Evolutionary conservation across 2,888 invertebrate species (phyloP), one percentile per base, ranked within the genome.

Genomic region (Acronicta psi): DNA sequence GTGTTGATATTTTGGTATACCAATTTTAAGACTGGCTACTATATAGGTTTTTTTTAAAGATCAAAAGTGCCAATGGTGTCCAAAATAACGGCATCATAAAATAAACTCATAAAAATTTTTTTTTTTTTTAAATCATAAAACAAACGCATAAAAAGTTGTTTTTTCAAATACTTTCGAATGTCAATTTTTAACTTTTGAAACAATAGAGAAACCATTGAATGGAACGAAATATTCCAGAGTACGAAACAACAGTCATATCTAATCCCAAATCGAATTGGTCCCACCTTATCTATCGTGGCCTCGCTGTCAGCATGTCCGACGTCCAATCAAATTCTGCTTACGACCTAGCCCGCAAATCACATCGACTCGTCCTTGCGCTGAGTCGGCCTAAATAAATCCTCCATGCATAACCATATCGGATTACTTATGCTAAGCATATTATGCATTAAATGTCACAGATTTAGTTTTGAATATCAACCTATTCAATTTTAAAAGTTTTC

Each of bases 321-420:
- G 46, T 63, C 59, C 67, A 76, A 75, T 76, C 77, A 75, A 75
- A 75, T 73, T 66, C 53, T 64, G 73, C 77, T 76, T 73, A 73
- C 73, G 40, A 41, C 17, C 56, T 53, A 42, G 44, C 52, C 50
- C 58, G 56, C 71, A 75, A 73, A 75, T 75, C 65, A 75, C 62
- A 64, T 68, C 36, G 59, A 29, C 14, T 38, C 42, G 58, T 56
- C 55, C 72, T 65, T 74, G 44, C 36, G 75, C 72, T 71, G 75
- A 74, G 23, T 65, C 52, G 47, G 56, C 53, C 54, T 56, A 59
- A 69, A 72, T 75, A 71, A 65, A 71, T 75, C 59, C 60, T 52
- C 43, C 52, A 55, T 46, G 52, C 45, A 47, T 57, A 40, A 34
- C 41, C 14, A 20, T 55, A 36, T 46, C 42, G 41, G 46, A 60